Evolutionary conservation across 1,140 invertebrate species (phyloP), one percentile per base, ranked within the genome.

Genomic region (Anoplolepis gracilipes): DNA sequence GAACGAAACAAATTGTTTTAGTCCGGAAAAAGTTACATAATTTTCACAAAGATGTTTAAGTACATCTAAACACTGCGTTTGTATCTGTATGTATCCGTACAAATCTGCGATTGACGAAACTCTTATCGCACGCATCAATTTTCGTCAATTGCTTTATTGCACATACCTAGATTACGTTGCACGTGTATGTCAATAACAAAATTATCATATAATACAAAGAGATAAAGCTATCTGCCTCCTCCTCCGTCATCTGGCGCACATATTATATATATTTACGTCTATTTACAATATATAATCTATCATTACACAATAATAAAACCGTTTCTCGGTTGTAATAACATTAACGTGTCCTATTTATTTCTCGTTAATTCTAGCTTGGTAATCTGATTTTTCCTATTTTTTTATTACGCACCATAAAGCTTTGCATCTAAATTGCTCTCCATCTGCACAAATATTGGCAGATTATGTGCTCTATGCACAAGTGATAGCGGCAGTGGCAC

Each of bases 221-320:
- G 19, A 76, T 85, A 76, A 25, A 85, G 77, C 11, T 85, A 65
- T 72, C 49, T 46, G 46, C 46, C 13, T 65, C 10, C 30, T 55
- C 22, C 28, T 25, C 46, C 13, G 13, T 49, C 46, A 49, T 49
- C 46, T 49, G 46, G 46, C 46, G 46, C 46, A 16, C 39, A 42
- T 42, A 42, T 42, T 42, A 13, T 70, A 62, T 16, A 30, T 78
- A 79, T 73, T 42, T 64, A 57, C 42, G 13, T 4, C 11, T 87
- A 87, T 88, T 84, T 89, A 89, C 88, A 89, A 73, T 72, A n/a
- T 28, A 10, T 33, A 33, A 36, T 53, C 16, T 67, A 19, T 75
- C 28, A 3, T 67, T 49, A 77, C 73, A 19, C 19, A 64, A 25
- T 62, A 64, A 55, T 76, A 49, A 39, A 64, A 64, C 19, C 22